Evolutionary conservation across 2,888 invertebrate species (phyloP).

Genomic region (Masnerella sp.): DNA sequence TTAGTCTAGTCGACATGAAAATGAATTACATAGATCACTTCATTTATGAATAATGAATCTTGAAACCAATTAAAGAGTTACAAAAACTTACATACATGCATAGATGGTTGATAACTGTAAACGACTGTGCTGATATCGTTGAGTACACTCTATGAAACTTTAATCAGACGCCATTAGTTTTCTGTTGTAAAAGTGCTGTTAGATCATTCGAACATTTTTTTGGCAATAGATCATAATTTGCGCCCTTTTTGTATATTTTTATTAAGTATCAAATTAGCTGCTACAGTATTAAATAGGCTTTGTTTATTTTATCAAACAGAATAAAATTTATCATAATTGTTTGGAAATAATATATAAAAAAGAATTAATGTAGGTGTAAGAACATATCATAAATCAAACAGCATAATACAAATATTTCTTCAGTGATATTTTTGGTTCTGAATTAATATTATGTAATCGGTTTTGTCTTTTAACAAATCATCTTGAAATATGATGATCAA

Average conservation of each 20-base stretch:
- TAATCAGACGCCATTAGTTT: constrained; percentile 7
- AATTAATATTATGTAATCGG: neutral
- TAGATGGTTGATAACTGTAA: constrained; percentile 27
- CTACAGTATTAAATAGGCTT: constrained; percentile 16
- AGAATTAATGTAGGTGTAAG: constrained; percentile 28
- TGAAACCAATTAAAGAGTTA: neutral
- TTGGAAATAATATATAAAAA: constrained; percentile 36
- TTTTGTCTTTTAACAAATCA: no score
- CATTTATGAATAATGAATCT: constrained; percentile 29
- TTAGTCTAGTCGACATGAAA: no score
- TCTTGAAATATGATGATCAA: no score
- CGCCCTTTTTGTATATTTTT: constrained; percentile 4
- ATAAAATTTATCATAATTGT: constrained; percentile 19
- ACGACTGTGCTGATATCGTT: constrained; percentile 44
- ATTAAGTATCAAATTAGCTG: constrained; percentile 11
- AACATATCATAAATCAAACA: constrained; percentile 54
- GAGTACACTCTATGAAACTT: no score
- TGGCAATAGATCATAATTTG: constrained; percentile 15
- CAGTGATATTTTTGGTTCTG: constrained; percentile 12
- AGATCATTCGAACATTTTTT: constrained; percentile 10
- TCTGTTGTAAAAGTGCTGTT: constrained; percentile 11
- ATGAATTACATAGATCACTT: no score
- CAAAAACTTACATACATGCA: neutral
- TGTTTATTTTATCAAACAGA: constrained; percentile 22
- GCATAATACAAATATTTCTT: constrained; percentile 38